Conservation (phyloP, 2,113 vertebrate species). For the Tonatia bakeri region DNA sequence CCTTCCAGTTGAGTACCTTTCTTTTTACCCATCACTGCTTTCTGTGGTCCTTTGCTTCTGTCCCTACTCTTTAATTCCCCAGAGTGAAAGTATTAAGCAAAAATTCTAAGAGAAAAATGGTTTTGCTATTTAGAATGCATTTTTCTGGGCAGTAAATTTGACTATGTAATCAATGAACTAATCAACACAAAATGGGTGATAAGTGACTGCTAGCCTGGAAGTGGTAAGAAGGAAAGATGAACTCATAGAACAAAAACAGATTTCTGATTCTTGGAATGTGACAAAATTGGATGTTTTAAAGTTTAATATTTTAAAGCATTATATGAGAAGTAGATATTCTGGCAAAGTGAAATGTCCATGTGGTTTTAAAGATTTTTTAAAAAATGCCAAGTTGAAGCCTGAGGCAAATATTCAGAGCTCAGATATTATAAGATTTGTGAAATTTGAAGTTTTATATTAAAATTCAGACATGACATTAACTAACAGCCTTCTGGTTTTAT, state of each 20-base stretch:
- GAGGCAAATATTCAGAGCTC: conserved; percentile 61
- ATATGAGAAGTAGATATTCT: conserved; percentile 52
- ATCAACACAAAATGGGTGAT: neutral
- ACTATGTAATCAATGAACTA: neutral
- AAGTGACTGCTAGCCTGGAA: neutral
- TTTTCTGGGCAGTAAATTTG: neutral
- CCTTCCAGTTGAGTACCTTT: neutral
- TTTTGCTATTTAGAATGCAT: neutral
- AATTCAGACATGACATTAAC: conserved; percentile 31
- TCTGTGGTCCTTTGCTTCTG: neutral
- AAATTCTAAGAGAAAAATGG: neutral
- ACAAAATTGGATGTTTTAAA: conserved; percentile 33
- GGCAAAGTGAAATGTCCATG: conserved; percentile 41
- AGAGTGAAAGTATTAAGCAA: neutral
- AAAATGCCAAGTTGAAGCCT: conserved; percentile 63
- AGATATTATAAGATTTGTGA: conserved; percentile 69
- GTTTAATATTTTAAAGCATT: conserved; percentile 57
- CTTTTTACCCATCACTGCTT: neutral
- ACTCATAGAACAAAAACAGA: neutral
- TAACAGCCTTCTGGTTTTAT: conserved; percentile 6
- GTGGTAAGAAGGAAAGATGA: neutral
- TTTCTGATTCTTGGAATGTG: neutral
- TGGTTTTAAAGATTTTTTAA: conserved; percentile 37
- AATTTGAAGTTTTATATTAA: conserved; percentile 51
- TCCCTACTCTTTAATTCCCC: neutral